These are phyloP conservation scores for Operophtera brumata DNA, from an alignment of 2,888 invertebrate species.

Conservation along the genomic window DNA sequence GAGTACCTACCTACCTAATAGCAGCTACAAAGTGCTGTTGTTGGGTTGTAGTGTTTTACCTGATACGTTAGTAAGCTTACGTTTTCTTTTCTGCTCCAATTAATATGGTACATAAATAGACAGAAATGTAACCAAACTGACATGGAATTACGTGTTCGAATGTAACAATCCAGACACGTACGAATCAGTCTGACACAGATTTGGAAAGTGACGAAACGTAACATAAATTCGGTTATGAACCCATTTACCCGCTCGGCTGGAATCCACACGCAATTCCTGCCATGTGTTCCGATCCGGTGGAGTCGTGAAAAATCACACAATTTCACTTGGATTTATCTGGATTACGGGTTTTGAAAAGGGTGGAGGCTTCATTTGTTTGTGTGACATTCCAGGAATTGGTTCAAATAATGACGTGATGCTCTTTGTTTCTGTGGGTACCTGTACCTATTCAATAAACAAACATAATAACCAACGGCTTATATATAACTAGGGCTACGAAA, in stretches of 20 bases:
- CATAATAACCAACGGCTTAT: no score
- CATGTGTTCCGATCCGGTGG: constrained; percentile 19
- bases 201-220: constrained; percentile 7
- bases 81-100: no score
- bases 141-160: not conserved
- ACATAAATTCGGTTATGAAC: constrained; percentile 20
- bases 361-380: constrained; percentile 6
- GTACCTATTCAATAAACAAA: no score
- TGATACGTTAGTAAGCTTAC: no score
- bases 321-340: constrained; percentile 14
- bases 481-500: no score
- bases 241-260: constrained; percentile 22
- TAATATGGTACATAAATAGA: no score
- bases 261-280: constrained; percentile 19
- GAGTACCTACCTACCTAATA: no score
- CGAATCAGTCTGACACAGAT: constrained; percentile 4
- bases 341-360: constrained; percentile 12
- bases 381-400: not conserved
- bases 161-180: not conserved
- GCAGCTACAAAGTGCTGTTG: no score
- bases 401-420: not conserved
- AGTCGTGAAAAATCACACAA: constrained; percentile 21
- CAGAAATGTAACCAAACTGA: not conserved
- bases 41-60: no score
- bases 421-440: no score